Base-by-base conservation (phyloP, 2,888 invertebrate species). In the Hedychridium roseum region DNA sequence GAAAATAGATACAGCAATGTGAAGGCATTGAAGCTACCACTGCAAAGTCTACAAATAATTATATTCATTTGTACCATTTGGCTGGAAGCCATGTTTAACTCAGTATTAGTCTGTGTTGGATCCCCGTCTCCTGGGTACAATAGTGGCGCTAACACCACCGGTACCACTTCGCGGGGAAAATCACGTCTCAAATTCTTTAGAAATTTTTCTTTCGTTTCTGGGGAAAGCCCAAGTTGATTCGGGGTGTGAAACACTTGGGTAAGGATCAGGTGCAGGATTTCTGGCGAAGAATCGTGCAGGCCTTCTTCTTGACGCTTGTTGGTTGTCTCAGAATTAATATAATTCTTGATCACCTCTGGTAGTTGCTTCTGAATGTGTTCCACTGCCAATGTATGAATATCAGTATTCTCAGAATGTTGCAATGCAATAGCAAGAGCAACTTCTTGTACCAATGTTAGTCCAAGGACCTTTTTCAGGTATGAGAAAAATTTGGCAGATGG, bases 281-380 rank as follows among this genome's bases (percentile, higher is more conserved):
- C 94, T 68, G 94, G 90, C 54, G 91, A 89, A 68, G 92, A 89
- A 82, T 95, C 94, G 85, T 92, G 91, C 70, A 96, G 85, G 62
- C 92, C 92, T 66, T 90, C 91, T 77, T 90, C 90, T 78, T 86
- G 86, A 58, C 84, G 84, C 70, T 87, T 86, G 69, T 86, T 84
- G 64, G 84, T 85, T 54, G 84, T 85, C 64, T 88, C 88, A 81
- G 81, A 64, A 79, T 94, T 92, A 60, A 93, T 85, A 80, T 94
- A 94, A 59, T 91, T 89, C 80, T 90, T 88, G 41, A 94, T 88
- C 56, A 97, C 84, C 73, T 91, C 89, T 50, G 94, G 90, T 57
- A 97, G 84, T 76, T 90, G 89, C 77, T 87, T 87, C 75, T 89
- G 88, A 49, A 95, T 83, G 79, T 92, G 92, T 69, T 89, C 88